phyloP scores from a whole-genome alignment of 2,888 invertebrate species.

The Meganola albula region DNA sequence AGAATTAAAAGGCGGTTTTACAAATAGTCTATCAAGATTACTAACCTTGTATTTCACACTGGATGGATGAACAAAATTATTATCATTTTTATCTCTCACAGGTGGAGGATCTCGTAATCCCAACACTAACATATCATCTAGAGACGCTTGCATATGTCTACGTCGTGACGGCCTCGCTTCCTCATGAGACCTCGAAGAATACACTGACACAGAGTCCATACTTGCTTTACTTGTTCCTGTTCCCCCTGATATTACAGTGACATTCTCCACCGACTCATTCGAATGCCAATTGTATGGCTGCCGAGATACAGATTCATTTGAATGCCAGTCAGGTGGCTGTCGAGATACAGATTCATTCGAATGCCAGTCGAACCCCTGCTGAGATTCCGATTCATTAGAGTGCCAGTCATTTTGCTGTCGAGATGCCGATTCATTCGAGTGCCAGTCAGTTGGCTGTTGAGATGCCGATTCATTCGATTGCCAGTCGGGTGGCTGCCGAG shows the following conservation, averaged over 20 bases:
- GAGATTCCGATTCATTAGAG: conserved; percentile 68
- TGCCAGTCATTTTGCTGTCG: conserved; percentile 46
- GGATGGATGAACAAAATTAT: conserved; percentile 65
- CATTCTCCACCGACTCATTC: conserved; percentile 75
- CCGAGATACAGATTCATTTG: conserved; percentile 68
- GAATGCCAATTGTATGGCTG: conserved; percentile 50
- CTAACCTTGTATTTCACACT: conserved; percentile 62
- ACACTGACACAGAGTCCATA: conserved; percentile 77
- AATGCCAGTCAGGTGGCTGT: conserved; percentile 48
- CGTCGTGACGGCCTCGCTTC: conserved; percentile 50
- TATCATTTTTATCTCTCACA: conserved; percentile 48
- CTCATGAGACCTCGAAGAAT: conserved; percentile 79
- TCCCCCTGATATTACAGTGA: conserved; percentile 63
- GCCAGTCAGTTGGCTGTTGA: too few relatives aligned
- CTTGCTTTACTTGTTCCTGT: conserved; percentile 52
- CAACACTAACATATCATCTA: conserved; percentile 79
- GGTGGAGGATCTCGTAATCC: conserved; percentile 45
- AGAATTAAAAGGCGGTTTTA: too few relatives aligned
- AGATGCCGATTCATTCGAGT: too few relatives aligned
- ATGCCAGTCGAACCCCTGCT: too few relatives aligned
- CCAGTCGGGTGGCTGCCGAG: too few relatives aligned
- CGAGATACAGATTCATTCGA: too few relatives aligned
- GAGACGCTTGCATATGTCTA: conserved; percentile 66
- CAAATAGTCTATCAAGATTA: conserved; percentile 2
- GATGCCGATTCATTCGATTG: too few relatives aligned